Percentiles rank a stretch among this genome's conserved stretches.
Evolutionary conservation across 2,113 vertebrate species (phyloP).

Genomic region (Fulmarus glacialis): DNA sequence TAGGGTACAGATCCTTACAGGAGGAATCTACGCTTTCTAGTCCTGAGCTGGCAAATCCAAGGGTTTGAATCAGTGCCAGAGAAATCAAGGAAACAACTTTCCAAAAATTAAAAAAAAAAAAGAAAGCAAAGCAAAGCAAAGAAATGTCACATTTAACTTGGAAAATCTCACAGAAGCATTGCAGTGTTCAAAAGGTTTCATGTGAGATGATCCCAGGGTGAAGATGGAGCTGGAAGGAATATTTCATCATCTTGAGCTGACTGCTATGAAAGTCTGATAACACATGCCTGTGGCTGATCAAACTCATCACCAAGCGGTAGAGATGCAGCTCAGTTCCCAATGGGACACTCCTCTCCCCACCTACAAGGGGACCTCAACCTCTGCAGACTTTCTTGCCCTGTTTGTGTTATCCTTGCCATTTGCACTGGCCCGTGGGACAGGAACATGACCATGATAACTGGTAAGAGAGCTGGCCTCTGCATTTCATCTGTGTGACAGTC

Average conservation of each 20-base stretch:
- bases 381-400: background rate
- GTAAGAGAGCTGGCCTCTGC: background rate
- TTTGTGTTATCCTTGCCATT: background rate
- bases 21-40: background rate
- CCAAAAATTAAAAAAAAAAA: background rate
- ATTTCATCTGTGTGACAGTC: background rate
- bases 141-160: background rate
- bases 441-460: background rate
- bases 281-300: accelerated
- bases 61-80: background rate
- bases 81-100: background rate
- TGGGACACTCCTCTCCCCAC: background rate
- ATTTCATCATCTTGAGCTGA: background rate
- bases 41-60: background rate
- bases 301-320: accelerated
- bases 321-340: background rate
- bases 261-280: background rate
- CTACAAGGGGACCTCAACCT: background rate
- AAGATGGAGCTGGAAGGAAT: background rate
- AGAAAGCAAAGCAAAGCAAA: background rate
- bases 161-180: background rate
- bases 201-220: background rate
- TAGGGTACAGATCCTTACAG: background rate
- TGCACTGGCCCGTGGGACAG: accelerated
- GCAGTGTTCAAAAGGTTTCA: background rate